These are phyloP conservation scores for Calliphora vomitoria DNA, from an alignment of 2,888 invertebrate species.

Conservation along the genomic window DNA sequence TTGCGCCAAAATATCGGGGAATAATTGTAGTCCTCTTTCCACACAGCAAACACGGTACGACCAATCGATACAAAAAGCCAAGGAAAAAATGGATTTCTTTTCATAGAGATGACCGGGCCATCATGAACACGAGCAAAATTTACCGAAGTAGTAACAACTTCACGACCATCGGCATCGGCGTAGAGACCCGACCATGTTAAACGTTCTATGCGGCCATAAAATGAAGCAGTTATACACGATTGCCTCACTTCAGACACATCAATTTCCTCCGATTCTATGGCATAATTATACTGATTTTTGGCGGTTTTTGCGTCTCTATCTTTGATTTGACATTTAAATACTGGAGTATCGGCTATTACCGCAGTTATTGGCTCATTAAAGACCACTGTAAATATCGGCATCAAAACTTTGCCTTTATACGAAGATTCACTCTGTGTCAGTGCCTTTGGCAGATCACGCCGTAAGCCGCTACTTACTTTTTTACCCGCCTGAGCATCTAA, in stretches of 20 bases:
- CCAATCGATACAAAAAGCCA: slow-evolving; percentile 90
- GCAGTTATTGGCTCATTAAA: slow-evolving; percentile 85
- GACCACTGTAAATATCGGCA: slow-evolving; percentile 87
- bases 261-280: slow-evolving; percentile 72
- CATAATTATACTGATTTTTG: slow-evolving; percentile 77
- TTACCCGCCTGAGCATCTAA: slow-evolving; percentile 84
- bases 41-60: slow-evolving; percentile 90
- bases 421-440: slow-evolving; percentile 87
- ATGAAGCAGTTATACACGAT: slow-evolving; percentile 79
- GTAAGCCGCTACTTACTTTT: slow-evolving; percentile 59
- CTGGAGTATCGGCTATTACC: slow-evolving; percentile 80
- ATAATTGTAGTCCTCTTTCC: slow-evolving; percentile 88
- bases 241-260: slow-evolving; percentile 77
- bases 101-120: slow-evolving; percentile 87
- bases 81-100: slow-evolving; percentile 87
- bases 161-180: slow-evolving; percentile 87
- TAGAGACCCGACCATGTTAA: slow-evolving; percentile 89
- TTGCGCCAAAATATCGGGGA: slow-evolving; percentile 89
- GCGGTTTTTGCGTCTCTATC: slow-evolving; percentile 66
- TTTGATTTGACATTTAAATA: slow-evolving; percentile 75
- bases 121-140: slow-evolving; percentile 88
- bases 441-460: slow-evolving; percentile 85
- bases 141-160: slow-evolving; percentile 84
- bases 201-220: slow-evolving; percentile 80
- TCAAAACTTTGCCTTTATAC: slow-evolving; percentile 87